Evolutionary conservation across 2,113 vertebrate genomes (phyloP), one percentile per base, ranked within the genome.

Genomic region (Chaetorhynchus papuensis): DNA sequence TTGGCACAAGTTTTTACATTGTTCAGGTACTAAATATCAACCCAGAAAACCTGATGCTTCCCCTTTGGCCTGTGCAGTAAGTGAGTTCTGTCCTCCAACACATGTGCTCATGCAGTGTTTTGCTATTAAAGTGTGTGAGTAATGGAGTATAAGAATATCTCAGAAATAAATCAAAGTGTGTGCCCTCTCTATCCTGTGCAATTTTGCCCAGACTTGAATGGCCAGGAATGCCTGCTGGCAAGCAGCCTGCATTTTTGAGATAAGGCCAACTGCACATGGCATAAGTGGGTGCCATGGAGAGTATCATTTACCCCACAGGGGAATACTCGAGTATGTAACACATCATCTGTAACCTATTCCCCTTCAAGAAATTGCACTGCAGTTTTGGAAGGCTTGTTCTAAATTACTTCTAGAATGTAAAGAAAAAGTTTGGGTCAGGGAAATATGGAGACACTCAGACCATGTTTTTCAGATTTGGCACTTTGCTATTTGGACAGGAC

Each of bases 281-380:
- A 59, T n/a, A 21, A 61, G 61, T 86, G 82, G 60, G 64, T 91
- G 63, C 65, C 45, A 4, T 4, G 20, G 69, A 86, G 30, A 83
- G 44, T 84, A 89, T 96, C 49, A 0, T 31, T 52, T 94, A 60
- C 70, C 69, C 65, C 78, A 82, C 1, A 0, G 68, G 89, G 89
- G 74, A 87, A 87, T 30, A 45, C 49, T 72, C 7, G 4, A 53
- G 45, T 15, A 19, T 39, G 70, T 54, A 91, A 69, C 81, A 94
- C 87, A 72, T 91, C 66, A 69, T 91, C 87, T 96, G 78, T 77
- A 90, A 90, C 61, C 61, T 88, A 80, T 70, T 85, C 70, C 12
- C 41, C 66, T 31, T 53, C 70, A 54, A 90, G 41, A 57, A 91
- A 91, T 16, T 37, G 59, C 42, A 53, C 2, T 3, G 47, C 57